Base-by-base conservation (phyloP, 2,888 invertebrate genomes). In the Slavum lentiscoides region DNA sequence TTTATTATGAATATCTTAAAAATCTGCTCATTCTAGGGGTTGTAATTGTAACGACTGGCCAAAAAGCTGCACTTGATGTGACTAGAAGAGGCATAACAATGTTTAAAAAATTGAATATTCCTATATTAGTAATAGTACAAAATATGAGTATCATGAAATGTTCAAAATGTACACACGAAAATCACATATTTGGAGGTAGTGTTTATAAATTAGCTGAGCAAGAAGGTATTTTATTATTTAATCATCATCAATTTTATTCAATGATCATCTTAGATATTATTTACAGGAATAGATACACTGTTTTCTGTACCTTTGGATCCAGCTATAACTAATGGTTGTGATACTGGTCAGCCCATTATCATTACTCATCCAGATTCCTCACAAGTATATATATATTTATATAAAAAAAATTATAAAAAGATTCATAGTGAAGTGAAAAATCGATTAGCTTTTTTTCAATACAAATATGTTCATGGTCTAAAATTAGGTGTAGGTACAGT, bases 31-130 rank as follows among this genome's bases (percentile, higher is more conserved):
- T 86, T 86, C 67, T 86, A 92, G 93, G 95, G 23, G 94, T 93
- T 7, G 85, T 98, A n/a, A 88, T 98, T 70, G 95, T 98, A 0
- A 95, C 96, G 13, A 98, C 97, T 0, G 97, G 97, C 0, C 97
- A 97, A 86, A 91, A 91, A 76, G 93, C 96, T 3, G 93, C 97
- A 0, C 86, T 97, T 9, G 91, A 95, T 85, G 96, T 97, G 39
- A 94, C 96, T 0, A 89, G 91, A 84, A 90, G 95, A 84, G 96
- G 96, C 17, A 92, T 93, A 0, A 91, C 91, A 84, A 96, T 98
- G 96, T 95, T 95, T 85, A 89, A 91, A 82, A 95, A 93, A 86
- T 88, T 97, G 2, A 89, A 91, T 83, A 91, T 95, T 11, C 94
- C 95, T 0, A 89, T 97, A 62, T 89, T 94, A 69, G 97, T 97